phyloP scores from a whole-genome alignment of 2,888 invertebrate genomes.

The Zootermopsis nevadensis region DNA sequence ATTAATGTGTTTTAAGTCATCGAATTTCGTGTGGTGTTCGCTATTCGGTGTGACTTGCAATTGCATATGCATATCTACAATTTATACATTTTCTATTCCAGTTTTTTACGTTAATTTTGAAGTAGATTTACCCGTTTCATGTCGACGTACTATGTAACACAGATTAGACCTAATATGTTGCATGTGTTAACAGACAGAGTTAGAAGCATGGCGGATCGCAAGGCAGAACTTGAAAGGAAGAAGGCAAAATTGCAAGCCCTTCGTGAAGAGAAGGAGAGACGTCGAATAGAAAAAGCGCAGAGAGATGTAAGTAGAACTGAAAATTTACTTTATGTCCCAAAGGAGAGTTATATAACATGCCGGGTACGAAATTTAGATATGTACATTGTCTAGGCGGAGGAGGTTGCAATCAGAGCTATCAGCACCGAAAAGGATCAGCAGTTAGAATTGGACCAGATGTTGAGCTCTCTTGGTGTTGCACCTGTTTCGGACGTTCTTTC shows the following conservation, averaged over 20 bases:
- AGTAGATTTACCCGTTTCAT: too few species aligned
- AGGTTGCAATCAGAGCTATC: constrained; percentile 62
- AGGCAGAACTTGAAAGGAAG: constrained; percentile 92
- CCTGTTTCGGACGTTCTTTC: constrained; percentile 88
- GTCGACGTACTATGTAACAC: too few species aligned
- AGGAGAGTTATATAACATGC: neutral
- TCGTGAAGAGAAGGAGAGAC: constrained; percentile 88
- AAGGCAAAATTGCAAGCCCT: constrained; percentile 91
- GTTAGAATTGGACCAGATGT: constrained; percentile 86
- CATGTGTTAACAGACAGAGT: neutral
- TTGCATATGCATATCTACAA: too few species aligned
- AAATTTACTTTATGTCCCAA: neutral
- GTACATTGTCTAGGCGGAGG: constrained; percentile 61
- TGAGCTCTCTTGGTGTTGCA: constrained; percentile 86
- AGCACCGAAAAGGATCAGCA: constrained; percentile 65
- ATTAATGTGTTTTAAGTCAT: too few species aligned
- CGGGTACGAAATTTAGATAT: neutral
- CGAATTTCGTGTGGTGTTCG: too few species aligned
- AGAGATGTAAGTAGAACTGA: constrained; percentile 78
- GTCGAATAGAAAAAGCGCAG: constrained; percentile 85
- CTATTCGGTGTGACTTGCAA: too few species aligned
- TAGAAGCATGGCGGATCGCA: constrained; percentile 82
- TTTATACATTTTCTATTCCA: too few species aligned
- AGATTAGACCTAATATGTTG: neutral
- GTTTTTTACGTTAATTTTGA: too few species aligned